Percentiles rank a stretch among this genome's conserved stretches.
Conservation (phyloP, 2,888 invertebrate species). For the Nomada ruficornis region DNA sequence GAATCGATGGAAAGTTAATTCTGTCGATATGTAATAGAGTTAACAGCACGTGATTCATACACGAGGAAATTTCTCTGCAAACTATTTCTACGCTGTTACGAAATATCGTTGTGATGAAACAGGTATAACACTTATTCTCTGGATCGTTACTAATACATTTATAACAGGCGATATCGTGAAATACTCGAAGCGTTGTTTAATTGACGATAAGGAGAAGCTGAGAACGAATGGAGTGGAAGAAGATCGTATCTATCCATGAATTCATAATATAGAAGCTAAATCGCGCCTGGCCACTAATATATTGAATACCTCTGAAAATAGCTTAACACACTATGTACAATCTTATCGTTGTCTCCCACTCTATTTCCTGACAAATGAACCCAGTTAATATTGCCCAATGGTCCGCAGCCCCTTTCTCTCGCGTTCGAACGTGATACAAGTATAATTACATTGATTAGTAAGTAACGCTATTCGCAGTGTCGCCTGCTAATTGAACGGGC, state of each 20-base stretch:
- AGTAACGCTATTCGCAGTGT: slow-evolving; percentile 3
- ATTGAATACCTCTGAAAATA: slow-evolving; percentile 2
- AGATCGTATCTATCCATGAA: slow-evolving; percentile 48
- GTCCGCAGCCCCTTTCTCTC: background rate
- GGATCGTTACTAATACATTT: background rate
- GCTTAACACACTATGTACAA: slow-evolving; percentile 16
- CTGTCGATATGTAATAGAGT: background rate
- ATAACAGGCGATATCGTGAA: background rate
- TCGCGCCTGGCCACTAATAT: background rate
- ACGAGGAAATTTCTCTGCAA: background rate
- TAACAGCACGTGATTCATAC: slow-evolving; percentile 4
- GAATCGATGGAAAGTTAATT: slow-evolving; percentile 17
- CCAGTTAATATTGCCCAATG: slow-evolving; percentile 24
- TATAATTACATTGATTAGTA: background rate
- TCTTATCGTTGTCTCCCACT: slow-evolving; percentile 32
- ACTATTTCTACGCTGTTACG: slow-evolving; percentile 4
- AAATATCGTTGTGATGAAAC: slow-evolving; percentile 8
- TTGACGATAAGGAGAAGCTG: slow-evolving; percentile 23
- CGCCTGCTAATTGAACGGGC: background rate
- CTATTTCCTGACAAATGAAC: slow-evolving; percentile 14
- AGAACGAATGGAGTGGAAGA: slow-evolving; percentile 39
- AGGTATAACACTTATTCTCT: background rate
- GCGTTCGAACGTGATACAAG: background rate
- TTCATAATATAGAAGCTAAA: slow-evolving; percentile 14
- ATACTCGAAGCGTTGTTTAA: background rate